Conservation (phyloP, 2,888 invertebrate genomes). For the Chirona hameri region DNA sequence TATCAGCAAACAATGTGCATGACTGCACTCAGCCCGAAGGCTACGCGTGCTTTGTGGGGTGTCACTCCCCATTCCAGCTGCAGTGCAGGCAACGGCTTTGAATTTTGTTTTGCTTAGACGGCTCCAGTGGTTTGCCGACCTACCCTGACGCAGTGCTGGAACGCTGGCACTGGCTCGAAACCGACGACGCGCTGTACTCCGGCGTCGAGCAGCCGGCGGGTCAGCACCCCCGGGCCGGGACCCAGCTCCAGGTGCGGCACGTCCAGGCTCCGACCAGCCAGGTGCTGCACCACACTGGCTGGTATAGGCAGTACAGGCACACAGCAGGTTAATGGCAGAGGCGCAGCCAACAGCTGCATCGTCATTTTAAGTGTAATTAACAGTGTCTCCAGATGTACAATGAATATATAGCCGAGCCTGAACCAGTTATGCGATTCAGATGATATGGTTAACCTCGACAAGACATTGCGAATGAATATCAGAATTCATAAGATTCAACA, state of each 20-base stretch:
- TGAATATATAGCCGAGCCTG: not conserved
- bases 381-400: not conserved
- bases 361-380: not conserved
- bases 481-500: no score
- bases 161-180: not conserved
- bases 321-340: not conserved
- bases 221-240: not conserved
- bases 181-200: not conserved
- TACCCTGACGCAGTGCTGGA: not conserved
- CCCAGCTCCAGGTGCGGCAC: slow-evolving; percentile 2
- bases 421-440: not conserved
- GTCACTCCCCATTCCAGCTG: no score
- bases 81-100: no score
- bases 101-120: no score
- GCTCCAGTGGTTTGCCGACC: not conserved
- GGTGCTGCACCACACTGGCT: not conserved
- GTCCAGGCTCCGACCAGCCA: not conserved
- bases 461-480: no score
- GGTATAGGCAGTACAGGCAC: not conserved
- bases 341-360: not conserved
- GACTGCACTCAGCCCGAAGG: no score
- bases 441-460: no score
- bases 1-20: no score
- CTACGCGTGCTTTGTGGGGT: no score
- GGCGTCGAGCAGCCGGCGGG: not conserved